Evolutionary conservation across 1,140 invertebrate genomes (phyloP).

Genomic region (Diorhabda sublineata): DNA sequence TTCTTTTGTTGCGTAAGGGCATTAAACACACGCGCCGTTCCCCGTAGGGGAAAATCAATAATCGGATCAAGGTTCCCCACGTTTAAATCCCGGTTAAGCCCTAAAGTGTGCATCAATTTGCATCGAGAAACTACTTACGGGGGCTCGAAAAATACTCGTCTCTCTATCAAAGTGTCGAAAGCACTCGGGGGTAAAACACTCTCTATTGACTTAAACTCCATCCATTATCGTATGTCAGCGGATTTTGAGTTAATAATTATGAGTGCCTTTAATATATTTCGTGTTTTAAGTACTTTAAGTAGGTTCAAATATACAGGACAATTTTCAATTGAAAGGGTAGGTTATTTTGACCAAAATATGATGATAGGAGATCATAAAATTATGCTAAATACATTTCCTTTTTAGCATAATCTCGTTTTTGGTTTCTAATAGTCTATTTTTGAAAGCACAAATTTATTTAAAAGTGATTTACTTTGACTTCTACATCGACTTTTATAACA

Average conservation of each 20-base stretch:
- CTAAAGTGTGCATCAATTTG: constrained; percentile 28
- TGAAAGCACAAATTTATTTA: too few species aligned
- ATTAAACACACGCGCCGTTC: constrained; percentile 3
- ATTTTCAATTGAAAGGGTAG: too few species aligned
- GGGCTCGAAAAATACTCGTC: constrained; percentile 22
- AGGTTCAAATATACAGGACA: too few species aligned
- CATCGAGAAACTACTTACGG: constrained; percentile 25
- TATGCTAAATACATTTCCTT: too few species aligned
- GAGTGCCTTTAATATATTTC: background rate
- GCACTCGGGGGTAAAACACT: constrained; percentile 23
- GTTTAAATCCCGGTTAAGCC: constrained; percentile 23
- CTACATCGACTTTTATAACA: too few species aligned
- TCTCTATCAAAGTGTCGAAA: constrained; percentile 24
- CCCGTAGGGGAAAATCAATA: constrained; percentile 17
- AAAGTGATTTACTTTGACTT: too few species aligned
- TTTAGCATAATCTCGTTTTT: too few species aligned
- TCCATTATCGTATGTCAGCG: constrained; percentile 18
- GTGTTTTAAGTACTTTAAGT: too few species aligned
- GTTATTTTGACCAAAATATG: too few species aligned
- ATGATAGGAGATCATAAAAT: too few species aligned
- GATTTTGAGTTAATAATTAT: background rate
- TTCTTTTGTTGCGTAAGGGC: background rate
- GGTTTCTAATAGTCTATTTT: too few species aligned
- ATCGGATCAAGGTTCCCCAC: constrained; percentile 20
- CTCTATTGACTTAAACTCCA: constrained; percentile 25